Base-by-base conservation (phyloP, 2,113 vertebrate genomes). In the Varanus salvator region DNA sequence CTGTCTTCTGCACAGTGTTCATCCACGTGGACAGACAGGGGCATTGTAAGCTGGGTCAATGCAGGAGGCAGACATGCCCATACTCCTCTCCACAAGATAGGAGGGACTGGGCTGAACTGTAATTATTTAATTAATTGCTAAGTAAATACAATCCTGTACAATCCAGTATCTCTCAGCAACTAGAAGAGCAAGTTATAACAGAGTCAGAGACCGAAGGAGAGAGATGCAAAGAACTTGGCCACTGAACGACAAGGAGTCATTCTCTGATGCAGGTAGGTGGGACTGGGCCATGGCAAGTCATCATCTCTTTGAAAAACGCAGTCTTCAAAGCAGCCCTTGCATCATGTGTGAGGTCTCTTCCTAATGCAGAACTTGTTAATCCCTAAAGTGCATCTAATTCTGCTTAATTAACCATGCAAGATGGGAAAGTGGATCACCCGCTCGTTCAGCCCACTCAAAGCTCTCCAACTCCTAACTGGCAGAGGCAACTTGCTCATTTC, bases 381-480 rank as follows among this genome's bases (percentile, higher is more conserved):
- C 87, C 78, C 44, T 88, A 83, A 89, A 89, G 69, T 50, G 23
- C 80, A 75, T 8, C 50, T 88, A 82, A 88, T 74, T 72, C 68
- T 82, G 80, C 75, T 81, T 82, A 75, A 83, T 89, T 89, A 48
- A 38, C 80, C 38, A 14, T 66, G 12, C 2, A 29, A 27, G 87
- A 78, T 87, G 54, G 52, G 34, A 76, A 87, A 87, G 71, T 78
- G 17, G 27, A 31, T 60, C 54, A 12, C 25, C 5, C 17, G 29
- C 17, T 52, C 50, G 6, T 48, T 15, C 76, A 48, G 25, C 50
- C 19, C 52, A 74, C n/a, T 44, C 87, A 60, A 23, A 29, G 25
- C 29, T 31, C 66, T n/a, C 78, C 27, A 23, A 75, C 80, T 83
- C 27, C 87, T 75, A 76, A 84, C 44, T 66, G 38, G 54, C 71